A percentile compares a stretch with the other conserved stretches of the same genome.
Conservation (phyloP, 2,888 invertebrate species). For the Tenthredo scrophulariae region DNA sequence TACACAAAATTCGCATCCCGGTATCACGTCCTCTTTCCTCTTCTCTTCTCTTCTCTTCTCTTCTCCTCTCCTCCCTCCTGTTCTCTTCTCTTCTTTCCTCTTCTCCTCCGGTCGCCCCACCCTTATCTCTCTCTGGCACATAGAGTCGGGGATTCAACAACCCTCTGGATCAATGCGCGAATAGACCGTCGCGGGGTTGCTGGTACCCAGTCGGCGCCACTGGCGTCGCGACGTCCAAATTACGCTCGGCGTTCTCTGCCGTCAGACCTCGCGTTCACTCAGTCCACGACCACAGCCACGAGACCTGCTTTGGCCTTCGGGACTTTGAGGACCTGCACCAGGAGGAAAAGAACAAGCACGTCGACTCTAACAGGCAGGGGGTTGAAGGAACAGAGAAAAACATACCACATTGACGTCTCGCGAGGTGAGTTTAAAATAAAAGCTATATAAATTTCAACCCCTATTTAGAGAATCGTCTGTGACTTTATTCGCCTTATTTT, state of each 20-base stretch:
- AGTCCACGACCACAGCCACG: slow-evolving; percentile 76
- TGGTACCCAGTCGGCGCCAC: slow-evolving; percentile 69
- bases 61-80: background rate
- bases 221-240: slow-evolving; percentile 66
- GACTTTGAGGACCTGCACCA: slow-evolving; percentile 12
- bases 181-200: slow-evolving; percentile 65
- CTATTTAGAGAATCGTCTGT: background rate
- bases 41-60: background rate
- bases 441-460: background rate
- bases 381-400: background rate
- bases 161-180: slow-evolving; percentile 52
- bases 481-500: background rate
- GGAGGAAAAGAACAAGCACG: background rate
- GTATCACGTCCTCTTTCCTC: slow-evolving; percentile 18
- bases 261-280: slow-evolving; percentile 77
- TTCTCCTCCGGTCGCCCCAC: slow-evolving; percentile 12
- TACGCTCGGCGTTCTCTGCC: slow-evolving; percentile 68
- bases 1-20: slow-evolving; percentile 1
- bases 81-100: background rate
- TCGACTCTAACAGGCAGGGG: background rate
- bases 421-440: background rate
- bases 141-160: slow-evolving; percentile 42
- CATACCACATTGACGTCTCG: background rate
- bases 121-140: slow-evolving; percentile 1
- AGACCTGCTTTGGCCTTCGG: slow-evolving; percentile 67